Evolutionary conservation across 2,797 vertebrate genomes (phyloP).

Genomic region (Florisuga fusca): DNA sequence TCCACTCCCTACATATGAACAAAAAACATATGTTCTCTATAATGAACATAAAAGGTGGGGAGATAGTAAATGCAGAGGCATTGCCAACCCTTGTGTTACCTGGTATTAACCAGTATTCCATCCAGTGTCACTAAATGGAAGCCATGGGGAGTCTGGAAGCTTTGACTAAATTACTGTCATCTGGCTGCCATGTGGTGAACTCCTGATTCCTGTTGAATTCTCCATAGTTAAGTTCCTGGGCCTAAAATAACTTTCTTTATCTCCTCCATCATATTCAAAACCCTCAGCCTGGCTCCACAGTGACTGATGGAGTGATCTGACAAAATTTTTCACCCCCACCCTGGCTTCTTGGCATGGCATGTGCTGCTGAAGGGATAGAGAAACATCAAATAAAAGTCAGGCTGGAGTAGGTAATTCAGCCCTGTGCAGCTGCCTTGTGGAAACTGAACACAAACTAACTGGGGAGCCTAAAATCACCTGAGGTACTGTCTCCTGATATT

Average conservation of each 20-base stretch:
- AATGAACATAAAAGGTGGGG: background rate
- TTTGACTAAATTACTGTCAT: background rate
- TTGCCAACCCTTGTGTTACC: background rate
- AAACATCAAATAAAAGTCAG: background rate
- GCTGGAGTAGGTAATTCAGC: background rate
- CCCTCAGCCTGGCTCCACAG: background rate
- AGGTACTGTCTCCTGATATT: background rate
- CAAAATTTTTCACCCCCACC: background rate
- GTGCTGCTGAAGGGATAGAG: background rate
- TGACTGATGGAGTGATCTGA: background rate
- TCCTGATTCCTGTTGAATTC: background rate
- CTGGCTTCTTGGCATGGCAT: background rate
- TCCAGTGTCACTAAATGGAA: background rate
- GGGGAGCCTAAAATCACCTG: slow-evolving; percentile 16
- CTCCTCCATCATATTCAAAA: background rate
- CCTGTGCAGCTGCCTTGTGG: rapidly evolving
- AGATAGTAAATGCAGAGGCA: background rate
- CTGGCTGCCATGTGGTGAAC: slow-evolving; percentile 25
- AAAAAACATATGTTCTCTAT: background rate
- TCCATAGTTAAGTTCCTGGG: background rate
- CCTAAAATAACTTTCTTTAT: slow-evolving; percentile 54
- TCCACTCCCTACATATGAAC: background rate
- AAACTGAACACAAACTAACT: background rate
- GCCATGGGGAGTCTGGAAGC: background rate
- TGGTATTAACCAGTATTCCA: background rate